Percentiles rank a stretch among this genome's conserved stretches.
phyloP scores from a whole-genome alignment of 30 jellyfish, hydroid and myxozoan genomes.

The Nemopilema nomurai region DNA sequence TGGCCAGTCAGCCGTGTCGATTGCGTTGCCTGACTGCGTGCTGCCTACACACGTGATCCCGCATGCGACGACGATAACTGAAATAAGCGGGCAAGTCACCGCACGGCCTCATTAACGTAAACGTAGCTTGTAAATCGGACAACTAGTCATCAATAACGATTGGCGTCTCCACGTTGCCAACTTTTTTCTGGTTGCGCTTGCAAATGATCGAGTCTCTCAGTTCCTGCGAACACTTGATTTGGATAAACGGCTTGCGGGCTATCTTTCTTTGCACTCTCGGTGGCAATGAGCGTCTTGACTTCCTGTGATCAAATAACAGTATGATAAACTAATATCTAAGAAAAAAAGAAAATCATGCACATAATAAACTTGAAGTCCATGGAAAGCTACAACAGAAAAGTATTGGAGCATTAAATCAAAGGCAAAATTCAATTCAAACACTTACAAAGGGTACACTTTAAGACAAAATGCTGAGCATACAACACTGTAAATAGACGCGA shows the following conservation, averaged over 20 bases:
- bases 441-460: too few relatives aligned
- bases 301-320: slow-evolving; percentile 52
- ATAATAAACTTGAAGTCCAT: too few relatives aligned
- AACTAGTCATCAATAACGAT: slow-evolving; percentile 71
- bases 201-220: slow-evolving; percentile 93
- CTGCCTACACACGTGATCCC: not conserved
- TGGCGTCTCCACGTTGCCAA: slow-evolving; percentile 71
- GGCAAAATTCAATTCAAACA: too few relatives aligned
- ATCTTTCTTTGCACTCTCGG: slow-evolving; percentile 92
- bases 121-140: not conserved
- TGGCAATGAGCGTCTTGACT: slow-evolving; percentile 96
- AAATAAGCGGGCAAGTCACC: not conserved
- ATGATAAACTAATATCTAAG: not conserved
- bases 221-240: slow-evolving; percentile 93
- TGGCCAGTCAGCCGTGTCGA: not conserved
- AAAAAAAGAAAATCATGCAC: not conserved
- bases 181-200: slow-evolving; percentile 59
- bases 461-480: too few relatives aligned
- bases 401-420: too few relatives aligned
- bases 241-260: slow-evolving; percentile 97
- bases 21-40: too few relatives aligned
- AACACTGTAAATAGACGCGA: too few relatives aligned
- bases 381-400: too few relatives aligned
- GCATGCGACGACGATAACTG: not conserved
- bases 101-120: not conserved